Conservation (phyloP, 2,888 invertebrate species). For the Gari tellinella region DNA sequence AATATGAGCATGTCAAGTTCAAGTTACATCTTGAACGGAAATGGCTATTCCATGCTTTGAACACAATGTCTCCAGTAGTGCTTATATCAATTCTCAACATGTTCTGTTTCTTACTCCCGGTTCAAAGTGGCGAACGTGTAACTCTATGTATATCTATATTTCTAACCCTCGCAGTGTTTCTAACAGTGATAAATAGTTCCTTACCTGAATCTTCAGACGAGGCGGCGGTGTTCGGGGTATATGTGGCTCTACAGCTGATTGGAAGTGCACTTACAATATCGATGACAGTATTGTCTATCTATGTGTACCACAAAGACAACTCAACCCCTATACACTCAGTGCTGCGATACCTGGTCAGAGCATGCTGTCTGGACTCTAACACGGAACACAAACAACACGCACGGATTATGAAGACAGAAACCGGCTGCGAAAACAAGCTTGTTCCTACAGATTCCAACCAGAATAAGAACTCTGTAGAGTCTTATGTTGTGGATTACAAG, state of each 20-base stretch:
- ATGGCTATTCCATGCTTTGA: constrained; percentile 38
- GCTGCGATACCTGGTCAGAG: constrained; percentile 11
- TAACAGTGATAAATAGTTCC: constrained; percentile 58
- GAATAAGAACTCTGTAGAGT: background rate
- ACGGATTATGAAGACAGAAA: constrained; percentile 1
- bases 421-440: background rate
- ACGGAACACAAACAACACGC: background rate
- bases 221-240: constrained; percentile 59
- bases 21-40: constrained; percentile 28
- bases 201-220: constrained; percentile 65
- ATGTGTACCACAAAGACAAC: constrained; percentile 46
- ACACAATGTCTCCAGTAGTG: constrained; percentile 39
- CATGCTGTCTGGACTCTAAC: constrained; percentile 28
- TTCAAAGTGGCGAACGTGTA: constrained; percentile 46
- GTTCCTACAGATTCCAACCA: background rate
- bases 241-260: constrained; percentile 57
- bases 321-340: constrained; percentile 31
- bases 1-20: constrained; percentile 25
- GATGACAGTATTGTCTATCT: constrained; percentile 55
- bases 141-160: constrained; percentile 55
- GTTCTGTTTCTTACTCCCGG: constrained; percentile 45
- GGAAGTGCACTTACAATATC: constrained; percentile 59
- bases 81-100: constrained; percentile 45
- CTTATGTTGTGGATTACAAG: background rate
- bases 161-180: constrained; percentile 63